phyloP scores from a whole-genome alignment of 2,797 vertebrate genomes.

The Mormyrus proboscirostris region DNA sequence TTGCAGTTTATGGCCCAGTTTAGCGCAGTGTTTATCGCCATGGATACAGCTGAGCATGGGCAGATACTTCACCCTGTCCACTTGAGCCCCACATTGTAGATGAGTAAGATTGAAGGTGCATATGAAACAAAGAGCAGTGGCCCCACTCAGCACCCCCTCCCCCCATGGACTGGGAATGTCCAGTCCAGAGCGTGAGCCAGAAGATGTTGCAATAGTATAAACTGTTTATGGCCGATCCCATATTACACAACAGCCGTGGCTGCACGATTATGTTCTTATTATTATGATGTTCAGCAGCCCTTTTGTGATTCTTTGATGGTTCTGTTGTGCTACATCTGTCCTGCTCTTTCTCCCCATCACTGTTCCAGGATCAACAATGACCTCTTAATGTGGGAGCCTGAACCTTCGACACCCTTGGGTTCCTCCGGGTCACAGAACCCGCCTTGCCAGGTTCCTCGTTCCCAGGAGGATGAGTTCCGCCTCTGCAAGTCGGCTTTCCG shows the following conservation, averaged over 20 bases:
- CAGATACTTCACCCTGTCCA: background rate
- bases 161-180: background rate
- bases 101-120: background rate
- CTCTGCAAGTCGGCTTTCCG: constrained; percentile 82
- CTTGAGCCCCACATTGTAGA: background rate
- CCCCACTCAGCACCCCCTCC: background rate
- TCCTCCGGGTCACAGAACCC: constrained; percentile 29
- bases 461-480: constrained; percentile 63
- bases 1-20: background rate
- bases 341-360: background rate
- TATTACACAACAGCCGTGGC: background rate
- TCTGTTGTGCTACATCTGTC: background rate
- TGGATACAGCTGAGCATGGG: background rate
- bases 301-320: background rate
- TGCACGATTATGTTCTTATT: background rate
- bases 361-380: constrained; percentile 80
- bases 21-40: background rate
- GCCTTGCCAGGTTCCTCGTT: constrained; percentile 34
- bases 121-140: background rate
- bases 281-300: background rate
- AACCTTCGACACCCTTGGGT: constrained; percentile 49
- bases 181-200: background rate
- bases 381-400: constrained; percentile 85
- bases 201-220: background rate
- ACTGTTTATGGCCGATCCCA: background rate